Evolutionary conservation across 2,888 invertebrate species (phyloP).

Genomic region (Patella caerulea): DNA sequence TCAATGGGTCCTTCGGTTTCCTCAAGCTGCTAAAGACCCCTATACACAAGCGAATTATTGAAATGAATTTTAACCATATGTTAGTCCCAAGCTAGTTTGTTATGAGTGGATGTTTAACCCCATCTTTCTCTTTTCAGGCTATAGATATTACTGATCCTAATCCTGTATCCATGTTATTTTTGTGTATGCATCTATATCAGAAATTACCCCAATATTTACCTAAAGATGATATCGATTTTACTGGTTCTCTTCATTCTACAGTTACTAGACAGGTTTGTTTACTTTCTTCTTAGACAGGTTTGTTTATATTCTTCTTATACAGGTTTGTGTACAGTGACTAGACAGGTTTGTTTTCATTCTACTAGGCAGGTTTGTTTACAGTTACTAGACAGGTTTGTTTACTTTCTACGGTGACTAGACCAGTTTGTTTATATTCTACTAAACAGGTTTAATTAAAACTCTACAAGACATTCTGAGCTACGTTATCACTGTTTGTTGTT

Average conservation of each 20-base stretch:
- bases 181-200: constrained; percentile 67
- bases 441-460: neutral
- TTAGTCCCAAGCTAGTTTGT: no score
- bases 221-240: constrained; percentile 66
- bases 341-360: constrained; percentile 59
- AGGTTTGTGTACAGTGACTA: constrained; percentile 53
- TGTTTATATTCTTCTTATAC: neutral
- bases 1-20: no score
- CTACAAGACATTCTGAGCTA: neutral
- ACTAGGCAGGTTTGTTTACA: constrained; percentile 55
- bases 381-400: constrained; percentile 35
- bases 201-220: constrained; percentile 69
- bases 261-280: constrained; percentile 65
- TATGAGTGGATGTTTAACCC: no score
- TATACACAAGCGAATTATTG: no score
- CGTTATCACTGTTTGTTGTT: neutral
- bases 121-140: constrained; percentile 52
- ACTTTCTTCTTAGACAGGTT: neutral
- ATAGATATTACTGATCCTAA: constrained; percentile 72
- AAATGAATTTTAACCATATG: no score
- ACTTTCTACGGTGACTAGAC: constrained; percentile 62
- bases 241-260: constrained; percentile 62
- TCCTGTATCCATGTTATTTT: constrained; percentile 67
- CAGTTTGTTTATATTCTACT: constrained; percentile 48
- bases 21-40: no score